A percentile compares a stretch with the other conserved stretches of the same genome.
Conservation (phyloP, 92 coral and sea anemone species). For the Paramuricea clavata region DNA sequence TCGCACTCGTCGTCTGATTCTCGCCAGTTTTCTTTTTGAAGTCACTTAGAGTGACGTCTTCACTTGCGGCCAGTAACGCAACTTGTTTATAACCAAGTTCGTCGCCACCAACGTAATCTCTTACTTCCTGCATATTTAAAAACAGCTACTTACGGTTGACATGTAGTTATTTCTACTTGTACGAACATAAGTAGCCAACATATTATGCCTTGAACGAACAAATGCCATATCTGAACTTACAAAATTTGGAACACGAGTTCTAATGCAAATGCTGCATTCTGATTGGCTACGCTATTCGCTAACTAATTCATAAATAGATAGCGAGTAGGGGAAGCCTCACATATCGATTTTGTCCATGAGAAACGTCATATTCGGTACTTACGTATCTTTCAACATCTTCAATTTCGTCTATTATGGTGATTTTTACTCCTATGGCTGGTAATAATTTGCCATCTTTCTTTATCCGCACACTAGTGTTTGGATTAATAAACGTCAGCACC, state of each 20-base stretch:
- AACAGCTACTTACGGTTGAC: neutral
- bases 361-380: too few relatives aligned
- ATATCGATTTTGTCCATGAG: neutral
- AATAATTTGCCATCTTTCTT: neutral
- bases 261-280: too few relatives aligned
- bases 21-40: neutral
- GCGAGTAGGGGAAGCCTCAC: too few relatives aligned
- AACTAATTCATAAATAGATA: neutral
- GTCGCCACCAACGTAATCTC: constrained; percentile 2
- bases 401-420: neutral
- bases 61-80: neutral
- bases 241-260: too few relatives aligned
- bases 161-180: neutral
- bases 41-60: neutral
- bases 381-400: neutral
- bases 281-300: too few relatives aligned
- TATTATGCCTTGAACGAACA: too few relatives aligned
- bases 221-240: too few relatives aligned
- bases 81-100: constrained; percentile 11
- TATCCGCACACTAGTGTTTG: neutral
- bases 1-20: neutral
- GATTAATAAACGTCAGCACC: neutral
- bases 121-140: neutral
- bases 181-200: neutral
- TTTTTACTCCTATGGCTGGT: constrained; percentile 10